Percentiles rank a stretch among this genome's conserved stretches.
Conservation (phyloP, 53 echinoderm and acorn worm genomes). For the Mesocentrotus franciscanus region DNA sequence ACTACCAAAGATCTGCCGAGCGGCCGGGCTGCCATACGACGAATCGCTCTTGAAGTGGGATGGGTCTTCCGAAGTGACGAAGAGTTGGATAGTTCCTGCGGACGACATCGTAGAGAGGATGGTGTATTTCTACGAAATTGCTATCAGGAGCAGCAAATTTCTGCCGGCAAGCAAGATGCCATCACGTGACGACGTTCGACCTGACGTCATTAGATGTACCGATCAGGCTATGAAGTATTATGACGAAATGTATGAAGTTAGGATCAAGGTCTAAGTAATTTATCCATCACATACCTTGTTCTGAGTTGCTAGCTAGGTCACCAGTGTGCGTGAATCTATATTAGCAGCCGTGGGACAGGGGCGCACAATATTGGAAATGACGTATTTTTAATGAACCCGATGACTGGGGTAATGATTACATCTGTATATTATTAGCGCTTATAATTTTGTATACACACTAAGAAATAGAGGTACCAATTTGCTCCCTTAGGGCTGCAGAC, state of each 20-base stretch:
- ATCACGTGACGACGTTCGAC: background rate
- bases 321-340: too few relatives aligned
- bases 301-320: too few relatives aligned
- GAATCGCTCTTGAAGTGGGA: conserved; percentile 52
- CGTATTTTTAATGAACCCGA: too few relatives aligned
- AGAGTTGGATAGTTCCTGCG: conserved; percentile 24
- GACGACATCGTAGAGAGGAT: background rate
- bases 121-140: background rate
- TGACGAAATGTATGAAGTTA: background rate
- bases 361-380: too few relatives aligned
- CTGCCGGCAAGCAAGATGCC: background rate
- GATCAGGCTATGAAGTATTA: conserved; percentile 46
- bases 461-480: too few relatives aligned
- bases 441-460: too few relatives aligned
- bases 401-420: too few relatives aligned
- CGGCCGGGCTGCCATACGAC: background rate
- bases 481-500: too few relatives aligned
- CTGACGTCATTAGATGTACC: conserved; percentile 45
- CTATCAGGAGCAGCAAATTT: background rate
- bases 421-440: too few relatives aligned
- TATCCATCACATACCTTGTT: too few relatives aligned
- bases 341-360: too few relatives aligned
- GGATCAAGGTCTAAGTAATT: background rate
- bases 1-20: conserved; percentile 49
- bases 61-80: conserved; percentile 1